Conservation (phyloP, 2,888 invertebrate genomes). For the Tetrapedia diversipes region DNA sequence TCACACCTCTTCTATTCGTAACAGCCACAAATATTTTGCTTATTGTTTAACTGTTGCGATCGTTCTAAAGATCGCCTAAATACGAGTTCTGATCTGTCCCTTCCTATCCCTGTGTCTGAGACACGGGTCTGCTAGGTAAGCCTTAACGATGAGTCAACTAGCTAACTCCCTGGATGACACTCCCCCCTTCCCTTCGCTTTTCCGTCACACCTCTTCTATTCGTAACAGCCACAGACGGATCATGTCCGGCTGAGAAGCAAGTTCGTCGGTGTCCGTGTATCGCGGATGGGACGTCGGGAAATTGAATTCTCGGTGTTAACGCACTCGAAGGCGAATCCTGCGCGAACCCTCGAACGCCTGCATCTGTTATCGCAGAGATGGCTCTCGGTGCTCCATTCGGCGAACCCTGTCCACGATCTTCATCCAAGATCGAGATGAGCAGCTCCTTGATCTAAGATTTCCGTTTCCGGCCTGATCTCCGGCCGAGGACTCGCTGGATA, state of each 20-base stretch:
- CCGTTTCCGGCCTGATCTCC: conserved; percentile 69
- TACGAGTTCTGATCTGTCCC: too few relatives aligned
- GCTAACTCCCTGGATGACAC: too few relatives aligned
- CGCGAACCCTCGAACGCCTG: background rate
- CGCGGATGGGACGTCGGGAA: conserved; percentile 46
- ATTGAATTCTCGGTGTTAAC: conserved; percentile 52
- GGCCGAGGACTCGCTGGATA: conserved; percentile 50
- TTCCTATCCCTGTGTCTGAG: too few relatives aligned
- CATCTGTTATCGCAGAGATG: conserved; percentile 40
- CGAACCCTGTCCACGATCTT: conserved; percentile 35
- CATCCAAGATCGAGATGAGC: conserved; percentile 49
- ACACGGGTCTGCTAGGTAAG: too few relatives aligned
- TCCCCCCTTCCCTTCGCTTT: background rate
- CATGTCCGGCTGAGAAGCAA: conserved; percentile 20
- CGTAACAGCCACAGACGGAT: background rate
- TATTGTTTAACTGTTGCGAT: too few relatives aligned
- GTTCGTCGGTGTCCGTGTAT: conserved; percentile 13
- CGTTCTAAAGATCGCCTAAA: too few relatives aligned
- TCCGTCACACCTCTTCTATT: background rate
- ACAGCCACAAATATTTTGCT: too few relatives aligned
- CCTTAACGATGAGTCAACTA: too few relatives aligned
- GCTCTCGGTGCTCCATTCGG: conserved; percentile 17
- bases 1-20: background rate
- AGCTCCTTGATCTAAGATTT: conserved; percentile 68
- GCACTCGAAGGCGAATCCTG: conserved; percentile 4